phyloP scores from a whole-genome alignment of 2,888 invertebrate genomes.

The Brenthis hecate region DNA sequence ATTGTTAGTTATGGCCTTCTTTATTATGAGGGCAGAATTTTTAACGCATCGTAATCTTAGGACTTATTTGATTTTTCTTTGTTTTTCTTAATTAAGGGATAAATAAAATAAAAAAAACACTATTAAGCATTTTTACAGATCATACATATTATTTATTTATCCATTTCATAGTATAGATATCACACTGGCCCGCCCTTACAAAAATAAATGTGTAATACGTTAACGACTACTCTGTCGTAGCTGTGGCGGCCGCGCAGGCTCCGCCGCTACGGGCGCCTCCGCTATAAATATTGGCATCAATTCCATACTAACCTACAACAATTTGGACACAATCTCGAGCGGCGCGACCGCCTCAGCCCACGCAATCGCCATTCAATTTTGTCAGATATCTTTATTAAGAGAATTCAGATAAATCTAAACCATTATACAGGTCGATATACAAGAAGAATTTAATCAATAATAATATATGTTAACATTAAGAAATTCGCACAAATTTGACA shows the following conservation, averaged over 20 bases:
- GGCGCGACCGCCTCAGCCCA: slow-evolving; percentile 65
- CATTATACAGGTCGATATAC: slow-evolving; percentile 81
- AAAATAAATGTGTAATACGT: slow-evolving; percentile 81
- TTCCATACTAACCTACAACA: slow-evolving; percentile 71
- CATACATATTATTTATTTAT: slow-evolving; percentile 80
- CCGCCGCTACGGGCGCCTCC: slow-evolving; percentile 45
- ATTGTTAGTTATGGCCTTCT: too few species aligned
- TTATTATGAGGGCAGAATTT: too few species aligned
- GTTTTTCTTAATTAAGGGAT: not conserved
- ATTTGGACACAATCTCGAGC: slow-evolving; percentile 68
- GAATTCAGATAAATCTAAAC: slow-evolving; percentile 77
- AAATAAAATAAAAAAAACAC: slow-evolving; percentile 42
- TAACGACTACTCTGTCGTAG: slow-evolving; percentile 67
- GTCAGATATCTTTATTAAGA: slow-evolving; percentile 72
- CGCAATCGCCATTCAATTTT: slow-evolving; percentile 61
- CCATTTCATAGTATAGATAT: slow-evolving; percentile 82
- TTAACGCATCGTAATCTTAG: not conserved
- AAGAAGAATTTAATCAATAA: slow-evolving; percentile 62
- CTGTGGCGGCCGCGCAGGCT: slow-evolving; percentile 66
- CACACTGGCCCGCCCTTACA: slow-evolving; percentile 83
- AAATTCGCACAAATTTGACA: slow-evolving; percentile 82
- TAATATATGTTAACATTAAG: slow-evolving; percentile 76
- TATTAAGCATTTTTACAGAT: slow-evolving; percentile 80
- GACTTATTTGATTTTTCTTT: not conserved
- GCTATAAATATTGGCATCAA: slow-evolving; percentile 72